Conservation (phyloP, 2,113 vertebrate genomes). For the Plecotus auritus region DNA sequence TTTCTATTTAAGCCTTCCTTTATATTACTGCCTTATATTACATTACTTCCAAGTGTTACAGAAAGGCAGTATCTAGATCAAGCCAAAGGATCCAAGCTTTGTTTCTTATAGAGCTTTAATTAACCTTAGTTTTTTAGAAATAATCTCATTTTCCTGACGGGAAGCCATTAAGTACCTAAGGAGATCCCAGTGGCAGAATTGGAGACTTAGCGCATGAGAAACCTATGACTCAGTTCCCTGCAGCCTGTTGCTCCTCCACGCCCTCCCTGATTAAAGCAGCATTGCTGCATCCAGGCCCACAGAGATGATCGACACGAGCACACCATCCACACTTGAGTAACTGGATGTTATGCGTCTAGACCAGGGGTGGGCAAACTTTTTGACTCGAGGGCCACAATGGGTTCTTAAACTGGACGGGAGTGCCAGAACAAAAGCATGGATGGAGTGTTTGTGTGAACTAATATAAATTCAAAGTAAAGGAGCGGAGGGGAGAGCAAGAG, state of each 20-base stretch:
- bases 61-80: slow-evolving; percentile 46
- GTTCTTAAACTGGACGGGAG: too few relatives aligned
- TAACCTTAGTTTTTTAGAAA: slow-evolving; percentile 72
- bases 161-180: background rate
- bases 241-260: background rate
- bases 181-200: background rate
- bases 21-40: background rate
- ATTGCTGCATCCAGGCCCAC: background rate
- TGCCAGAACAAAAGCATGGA: too few relatives aligned
- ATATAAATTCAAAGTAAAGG: too few relatives aligned
- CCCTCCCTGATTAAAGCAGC: background rate
- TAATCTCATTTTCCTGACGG: slow-evolving; percentile 62
- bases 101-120: slow-evolving; percentile 61
- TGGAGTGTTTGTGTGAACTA: too few relatives aligned
- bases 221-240: background rate
- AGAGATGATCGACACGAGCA: background rate
- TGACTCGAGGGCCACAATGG: too few relatives aligned
- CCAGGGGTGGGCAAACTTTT: too few relatives aligned
- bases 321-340: background rate
- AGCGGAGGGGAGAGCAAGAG: too few relatives aligned
- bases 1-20: background rate
- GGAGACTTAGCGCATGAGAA: background rate
- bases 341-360: slow-evolving; percentile 55
- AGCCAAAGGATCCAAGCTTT: background rate
- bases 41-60: background rate